phyloP scores from a whole-genome alignment of 2,113 vertebrate species.

The Prochilodus magdalenae region DNA sequence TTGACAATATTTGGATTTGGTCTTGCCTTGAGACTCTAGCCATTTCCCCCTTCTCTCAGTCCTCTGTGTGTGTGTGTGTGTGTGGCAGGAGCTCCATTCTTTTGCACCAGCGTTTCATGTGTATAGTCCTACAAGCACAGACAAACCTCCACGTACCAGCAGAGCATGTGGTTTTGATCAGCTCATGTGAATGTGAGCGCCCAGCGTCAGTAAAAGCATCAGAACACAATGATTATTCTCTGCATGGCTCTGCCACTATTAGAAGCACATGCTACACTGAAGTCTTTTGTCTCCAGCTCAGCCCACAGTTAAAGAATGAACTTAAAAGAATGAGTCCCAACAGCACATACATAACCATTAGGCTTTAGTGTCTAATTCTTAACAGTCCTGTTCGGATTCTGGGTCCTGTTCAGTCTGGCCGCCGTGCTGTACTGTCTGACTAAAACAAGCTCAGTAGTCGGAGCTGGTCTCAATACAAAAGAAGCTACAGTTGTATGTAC shows the following conservation, averaged over 20 bases:
- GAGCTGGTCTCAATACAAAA: not conserved
- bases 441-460: not conserved
- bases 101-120: constrained; percentile 54
- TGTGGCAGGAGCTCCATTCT: constrained; percentile 57
- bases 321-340: not conserved
- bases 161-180: constrained; percentile 75
- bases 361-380: not conserved
- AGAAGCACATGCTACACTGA: constrained; percentile 67
- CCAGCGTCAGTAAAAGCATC: constrained; percentile 64
- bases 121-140: constrained; percentile 52
- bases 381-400: not conserved
- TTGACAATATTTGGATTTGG: no score
- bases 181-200: constrained; percentile 62
- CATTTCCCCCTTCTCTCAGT: no score
- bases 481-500: not conserved
- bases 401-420: not conserved
- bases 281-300: constrained; percentile 52
- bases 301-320: constrained; percentile 56
- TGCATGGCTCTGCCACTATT: constrained; percentile 33
- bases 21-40: no score
- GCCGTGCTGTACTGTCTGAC: not conserved
- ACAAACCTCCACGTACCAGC: constrained; percentile 63
- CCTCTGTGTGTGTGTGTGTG: constrained; percentile 60
- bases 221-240: constrained; percentile 62
- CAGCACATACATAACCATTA: not conserved